Conservation (phyloP, 1,140 invertebrate genomes). For the Penaeus indicus region DNA sequence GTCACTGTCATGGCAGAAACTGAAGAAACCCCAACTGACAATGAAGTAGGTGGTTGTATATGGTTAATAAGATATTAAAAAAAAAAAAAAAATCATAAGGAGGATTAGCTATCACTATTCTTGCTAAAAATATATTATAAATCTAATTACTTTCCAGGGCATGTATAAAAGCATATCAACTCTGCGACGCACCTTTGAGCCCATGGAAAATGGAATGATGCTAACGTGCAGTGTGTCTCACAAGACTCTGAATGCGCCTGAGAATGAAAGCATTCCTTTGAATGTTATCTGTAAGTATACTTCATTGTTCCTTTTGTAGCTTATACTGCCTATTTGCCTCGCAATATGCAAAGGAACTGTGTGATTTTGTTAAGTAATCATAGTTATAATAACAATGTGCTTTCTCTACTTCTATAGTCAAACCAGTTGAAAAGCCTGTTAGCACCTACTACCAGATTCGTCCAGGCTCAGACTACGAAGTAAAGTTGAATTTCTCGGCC, state of each 20-base stretch:
- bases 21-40: conserved; percentile 48
- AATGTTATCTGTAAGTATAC: conserved; percentile 54
- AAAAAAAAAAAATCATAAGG: too few species aligned
- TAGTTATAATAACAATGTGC: not conserved
- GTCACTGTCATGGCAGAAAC: conserved; percentile 39
- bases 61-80: not conserved
- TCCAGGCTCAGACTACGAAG: conserved; percentile 45
- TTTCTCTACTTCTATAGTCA: conserved; percentile 36
- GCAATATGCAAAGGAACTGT: not conserved
- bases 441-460: conserved; percentile 53
- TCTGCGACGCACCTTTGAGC: conserved; percentile 34
- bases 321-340: not conserved
- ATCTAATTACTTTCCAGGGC: conserved; percentile 33
- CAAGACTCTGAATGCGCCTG: conserved; percentile 35
- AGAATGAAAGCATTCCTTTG: conserved; percentile 37
- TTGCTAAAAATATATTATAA: not conserved
- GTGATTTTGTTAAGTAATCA: not conserved
- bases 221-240: conserved; percentile 46
- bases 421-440: conserved; percentile 42
- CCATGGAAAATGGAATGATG: conserved; percentile 33
- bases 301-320: not conserved
- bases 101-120: too few species aligned
- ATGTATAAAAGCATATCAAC: conserved; percentile 55
- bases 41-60: conserved; percentile 20
- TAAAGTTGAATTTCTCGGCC: conserved; percentile 54